A percentile compares a stretch with the other conserved stretches of the same genome.
Evolutionary conservation across 2,888 invertebrate species (phyloP).

Genomic region (Erebia palarica): DNA sequence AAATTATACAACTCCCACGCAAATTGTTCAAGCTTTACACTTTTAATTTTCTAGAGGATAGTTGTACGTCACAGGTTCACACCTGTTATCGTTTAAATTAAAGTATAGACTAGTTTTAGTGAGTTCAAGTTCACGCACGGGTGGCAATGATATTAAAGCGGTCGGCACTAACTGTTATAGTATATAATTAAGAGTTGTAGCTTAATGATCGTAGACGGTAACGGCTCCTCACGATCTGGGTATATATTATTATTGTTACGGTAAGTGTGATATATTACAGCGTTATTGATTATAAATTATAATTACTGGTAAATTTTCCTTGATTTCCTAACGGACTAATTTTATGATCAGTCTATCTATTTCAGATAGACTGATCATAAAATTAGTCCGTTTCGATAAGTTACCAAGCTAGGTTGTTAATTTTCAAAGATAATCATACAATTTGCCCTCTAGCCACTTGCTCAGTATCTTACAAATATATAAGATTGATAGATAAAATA

Average conservation of each 20-base stretch:
- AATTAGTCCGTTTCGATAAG: no score
- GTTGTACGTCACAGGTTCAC: background rate
- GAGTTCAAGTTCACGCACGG: slow-evolving; percentile 23
- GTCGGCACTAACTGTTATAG: slow-evolving; percentile 73
- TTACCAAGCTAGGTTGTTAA: no score
- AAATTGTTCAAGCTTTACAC: background rate
- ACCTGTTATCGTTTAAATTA: no score
- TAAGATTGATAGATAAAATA: no score
- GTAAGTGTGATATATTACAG: slow-evolving; percentile 8
- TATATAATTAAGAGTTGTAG: slow-evolving; percentile 75
- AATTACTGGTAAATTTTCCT: no score
- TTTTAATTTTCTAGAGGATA: background rate
- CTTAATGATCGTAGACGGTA: slow-evolving; percentile 69
- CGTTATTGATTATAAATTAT: background rate
- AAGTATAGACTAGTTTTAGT: background rate
- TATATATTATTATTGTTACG: slow-evolving; percentile 17
- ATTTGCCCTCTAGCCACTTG: no score
- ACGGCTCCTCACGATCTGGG: slow-evolving; percentile 51
- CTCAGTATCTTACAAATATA: no score
- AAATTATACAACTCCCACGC: background rate
- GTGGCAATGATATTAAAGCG: slow-evolving; percentile 35
- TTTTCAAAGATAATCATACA: no score
- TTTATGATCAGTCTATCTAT: no score
- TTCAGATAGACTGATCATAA: no score
- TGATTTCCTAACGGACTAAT: no score